phyloP scores from a whole-genome alignment of 2,797 vertebrate species.

The Dromococcyx pavoninus region DNA sequence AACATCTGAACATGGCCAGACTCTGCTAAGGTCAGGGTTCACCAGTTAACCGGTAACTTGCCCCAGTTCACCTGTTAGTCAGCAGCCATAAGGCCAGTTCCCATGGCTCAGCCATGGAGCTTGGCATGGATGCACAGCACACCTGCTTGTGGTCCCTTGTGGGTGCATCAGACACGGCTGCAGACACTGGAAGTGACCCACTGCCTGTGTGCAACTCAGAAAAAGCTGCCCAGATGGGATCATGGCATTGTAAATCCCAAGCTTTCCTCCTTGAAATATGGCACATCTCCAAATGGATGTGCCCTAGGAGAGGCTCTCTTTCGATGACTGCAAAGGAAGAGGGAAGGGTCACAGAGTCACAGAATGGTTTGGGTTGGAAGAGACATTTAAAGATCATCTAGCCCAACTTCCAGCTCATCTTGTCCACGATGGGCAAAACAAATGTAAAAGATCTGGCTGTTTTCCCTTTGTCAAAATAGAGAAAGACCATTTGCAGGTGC shows the following conservation, averaged over 20 bases:
- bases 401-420: no score
- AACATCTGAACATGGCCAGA: not conserved
- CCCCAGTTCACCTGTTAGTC: not conserved
- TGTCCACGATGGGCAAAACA: no score
- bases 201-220: not conserved
- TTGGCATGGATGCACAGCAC: slow-evolving; percentile 6
- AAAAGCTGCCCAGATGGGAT: not conserved
- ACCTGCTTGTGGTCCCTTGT: not conserved
- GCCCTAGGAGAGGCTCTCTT: no score
- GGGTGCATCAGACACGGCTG: not conserved
- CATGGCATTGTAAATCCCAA: not conserved
- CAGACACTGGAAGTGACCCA: not conserved
- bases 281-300: no score
- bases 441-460: not conserved
- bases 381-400: no score
- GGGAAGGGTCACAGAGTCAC: no score
- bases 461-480: not conserved
- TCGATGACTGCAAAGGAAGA: no score
- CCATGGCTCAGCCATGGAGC: not conserved
- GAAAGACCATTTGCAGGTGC: slow-evolving; percentile 13
- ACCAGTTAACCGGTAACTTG: not conserved
- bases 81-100: slow-evolving; percentile 17
- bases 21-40: not conserved
- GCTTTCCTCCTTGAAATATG: not conserved
- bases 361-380: no score